A percentile compares a stretch with the other conserved stretches of the same genome.
phyloP scores from a whole-genome alignment of 2,888 invertebrate genomes.

The Philaethria dido region DNA sequence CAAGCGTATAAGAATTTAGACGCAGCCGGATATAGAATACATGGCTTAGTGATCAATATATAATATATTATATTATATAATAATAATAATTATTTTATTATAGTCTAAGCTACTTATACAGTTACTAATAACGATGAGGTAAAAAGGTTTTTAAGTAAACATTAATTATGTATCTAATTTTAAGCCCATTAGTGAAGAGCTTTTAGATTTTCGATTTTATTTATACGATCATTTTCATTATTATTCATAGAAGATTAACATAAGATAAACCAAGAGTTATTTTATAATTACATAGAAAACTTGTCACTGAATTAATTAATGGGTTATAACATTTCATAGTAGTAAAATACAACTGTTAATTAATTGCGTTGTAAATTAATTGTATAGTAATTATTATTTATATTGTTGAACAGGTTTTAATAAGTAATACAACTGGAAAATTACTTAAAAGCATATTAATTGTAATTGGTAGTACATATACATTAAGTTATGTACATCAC shows the following conservation, averaged over 20 bases:
- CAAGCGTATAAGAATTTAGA: too few relatives aligned
- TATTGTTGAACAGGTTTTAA: not conserved
- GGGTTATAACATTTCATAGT: not conserved
- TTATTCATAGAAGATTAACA: not conserved
- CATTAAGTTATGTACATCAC: too few relatives aligned
- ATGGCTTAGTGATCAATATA: too few relatives aligned
- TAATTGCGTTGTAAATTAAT: not conserved
- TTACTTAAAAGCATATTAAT: not conserved
- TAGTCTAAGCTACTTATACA: too few relatives aligned
- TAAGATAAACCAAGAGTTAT: constrained; percentile 2
- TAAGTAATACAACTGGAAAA: constrained; percentile 11
- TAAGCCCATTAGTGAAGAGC: not conserved
- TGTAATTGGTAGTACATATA: not conserved
- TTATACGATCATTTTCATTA: not conserved
- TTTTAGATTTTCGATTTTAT: not conserved
- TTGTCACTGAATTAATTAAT: not conserved
- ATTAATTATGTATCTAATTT: not conserved
- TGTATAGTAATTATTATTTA: constrained; percentile 1
- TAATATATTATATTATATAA: too few relatives aligned
- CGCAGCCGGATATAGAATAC: too few relatives aligned
- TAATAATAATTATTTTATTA: too few relatives aligned
- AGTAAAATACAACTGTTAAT: not conserved
- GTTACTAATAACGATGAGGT: too few relatives aligned
- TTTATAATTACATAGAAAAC: not conserved
- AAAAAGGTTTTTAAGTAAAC: too few relatives aligned